Base-by-base conservation (phyloP, 2,113 vertebrate species). In the Gymnarchus niloticus region DNA sequence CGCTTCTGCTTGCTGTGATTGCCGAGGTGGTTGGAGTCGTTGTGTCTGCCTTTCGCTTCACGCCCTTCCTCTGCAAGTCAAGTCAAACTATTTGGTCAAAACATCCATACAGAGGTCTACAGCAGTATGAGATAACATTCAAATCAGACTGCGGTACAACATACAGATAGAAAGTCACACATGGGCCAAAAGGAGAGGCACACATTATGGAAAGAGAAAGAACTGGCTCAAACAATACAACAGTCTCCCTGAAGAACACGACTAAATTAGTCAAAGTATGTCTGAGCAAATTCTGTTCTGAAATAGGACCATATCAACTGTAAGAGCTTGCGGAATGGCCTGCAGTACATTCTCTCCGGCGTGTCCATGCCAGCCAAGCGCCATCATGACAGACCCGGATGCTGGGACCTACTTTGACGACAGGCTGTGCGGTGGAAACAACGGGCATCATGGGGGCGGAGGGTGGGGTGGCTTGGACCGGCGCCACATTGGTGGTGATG, bases 41-140 rank as follows among this genome's bases (percentile, higher is more conserved):
- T 0, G 98, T 99, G 94, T 99, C 98, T 0, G 98, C 98, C 98
- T 99, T 99, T 95, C 98, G 91, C 91, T 99, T 99, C 90, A 99
- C 98, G 1, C 98, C 98, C 93, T 99, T 99, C 94, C 98, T 99
- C 98, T 99, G 93, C 37, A 25, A 46, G n/a, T n/a, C n/a, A 78
- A 9, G 44, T 7, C 3, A 23, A 8, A 7, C 25, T 7, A 14
- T 54, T 17, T 33, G 7, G 21, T 33, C 69, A 76, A 76, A 54
- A 61, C 21, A 61, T 23, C 57, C 10, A n/a, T 6, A 21, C 7
- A 6, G 21, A 61, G 9, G 23, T 61, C 52, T 6, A 54, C 52
- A 54, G 52, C 52, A 54, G 52, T 6, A 14, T 54, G 52, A 6
- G 6, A 54, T 14, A 14, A 14, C 52, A 54, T 6, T 54, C 14